Evolutionary conservation across 1,140 invertebrate genomes (phyloP), one percentile per base, ranked within the genome.

Genomic region (Anastrepha ludens): DNA sequence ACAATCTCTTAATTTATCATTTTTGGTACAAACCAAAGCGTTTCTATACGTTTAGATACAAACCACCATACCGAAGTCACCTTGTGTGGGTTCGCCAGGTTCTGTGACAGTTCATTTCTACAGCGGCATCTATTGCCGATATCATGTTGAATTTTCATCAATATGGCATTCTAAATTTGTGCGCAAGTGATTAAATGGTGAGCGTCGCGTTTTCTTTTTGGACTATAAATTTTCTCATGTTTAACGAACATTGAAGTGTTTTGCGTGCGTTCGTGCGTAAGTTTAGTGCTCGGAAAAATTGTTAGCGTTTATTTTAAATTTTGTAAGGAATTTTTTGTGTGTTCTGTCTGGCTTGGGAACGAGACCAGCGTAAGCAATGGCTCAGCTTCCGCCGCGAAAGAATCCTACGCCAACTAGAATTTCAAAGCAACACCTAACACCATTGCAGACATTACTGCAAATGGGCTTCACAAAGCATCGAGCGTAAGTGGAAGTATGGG

Each of bases 401-500:
- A 96, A 95, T 94, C 94, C 95, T 62, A 96, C 95, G 88, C 95
- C 95, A 15, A 96, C 95, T 70, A 90, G 95, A 94, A 95, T 95
- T 89, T 95, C 95, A 17, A 96, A 96, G 94, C 96, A 96, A 94
- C 96, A 96, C 92, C 92, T 96, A 88, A 96, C 96, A 85, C 96
- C 97, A 41, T 93, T 97, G 88, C 96, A 98, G 94, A 97, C 96
- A 41, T 94, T 98, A 44, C 93, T 97, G 85, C 97, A 98, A 94
- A 97, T 98, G 96, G 97, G 97, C 59, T 98, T 98, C 94, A 96
- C 96, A 2, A 97, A 96, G 94, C 96, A 97, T 89, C 95, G 97
- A 95, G 97, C 96, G 97, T 98, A 95, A 96, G 96, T 95, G 74
- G 47, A 62, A 65, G 64, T 55, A 11, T 55, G 9, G 29, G 29